Conservation (phyloP, 2,888 invertebrate species). For the Ennomos quercinarius region DNA sequence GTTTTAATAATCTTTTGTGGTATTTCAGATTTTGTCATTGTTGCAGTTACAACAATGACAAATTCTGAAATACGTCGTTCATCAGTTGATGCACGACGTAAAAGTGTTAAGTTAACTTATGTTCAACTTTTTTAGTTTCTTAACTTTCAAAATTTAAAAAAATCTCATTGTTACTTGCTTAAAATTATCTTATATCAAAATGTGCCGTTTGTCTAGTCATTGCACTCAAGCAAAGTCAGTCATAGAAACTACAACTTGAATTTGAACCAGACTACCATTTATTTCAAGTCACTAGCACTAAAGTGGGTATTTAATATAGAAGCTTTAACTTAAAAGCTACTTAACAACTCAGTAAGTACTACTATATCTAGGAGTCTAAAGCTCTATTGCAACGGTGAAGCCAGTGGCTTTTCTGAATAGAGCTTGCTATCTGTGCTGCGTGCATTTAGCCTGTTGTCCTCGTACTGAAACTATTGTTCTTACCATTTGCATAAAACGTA, state of each 20-base stretch:
- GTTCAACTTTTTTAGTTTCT: too few species aligned
- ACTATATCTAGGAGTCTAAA: conserved; percentile 61
- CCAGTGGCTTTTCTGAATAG: conserved; percentile 64
- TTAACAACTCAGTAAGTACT: conserved; percentile 55
- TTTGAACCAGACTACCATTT: background rate
- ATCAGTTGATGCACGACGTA: too few species aligned
- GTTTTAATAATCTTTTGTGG: background rate
- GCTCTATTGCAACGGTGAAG: conserved; percentile 58
- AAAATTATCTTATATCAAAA: too few species aligned
- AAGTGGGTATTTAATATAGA: conserved; percentile 9
- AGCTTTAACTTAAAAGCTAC: conserved; percentile 45
- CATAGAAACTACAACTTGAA: background rate
- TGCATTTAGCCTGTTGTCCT: conserved; percentile 44
- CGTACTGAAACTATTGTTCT: conserved; percentile 50
- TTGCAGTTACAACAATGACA: too few species aligned
- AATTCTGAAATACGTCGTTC: too few species aligned
- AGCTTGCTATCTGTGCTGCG: conserved; percentile 51
- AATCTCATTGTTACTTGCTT: too few species aligned
- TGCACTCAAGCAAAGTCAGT: too few species aligned
- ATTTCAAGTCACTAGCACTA: background rate
- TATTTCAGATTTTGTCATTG: background rate
- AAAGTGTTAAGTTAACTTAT: too few species aligned
- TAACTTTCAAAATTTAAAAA: too few species aligned
- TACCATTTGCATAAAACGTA: conserved; percentile 10
- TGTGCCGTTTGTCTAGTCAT: too few species aligned